Evolutionary conservation across 2,113 vertebrate genomes (phyloP).

Genomic region (Aspidoscelis tigris): DNA sequence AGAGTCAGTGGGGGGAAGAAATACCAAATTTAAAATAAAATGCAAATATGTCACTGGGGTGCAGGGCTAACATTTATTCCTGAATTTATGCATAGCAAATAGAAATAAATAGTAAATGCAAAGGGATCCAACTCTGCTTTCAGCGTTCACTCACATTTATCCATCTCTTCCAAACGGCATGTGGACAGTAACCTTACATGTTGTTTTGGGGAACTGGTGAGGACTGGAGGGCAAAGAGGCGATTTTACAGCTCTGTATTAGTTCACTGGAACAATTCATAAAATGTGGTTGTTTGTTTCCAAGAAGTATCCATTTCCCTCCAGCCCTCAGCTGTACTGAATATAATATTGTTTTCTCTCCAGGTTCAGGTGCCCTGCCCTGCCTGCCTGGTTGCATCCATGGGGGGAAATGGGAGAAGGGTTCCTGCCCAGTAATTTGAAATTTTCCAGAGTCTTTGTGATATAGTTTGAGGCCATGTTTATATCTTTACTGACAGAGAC

Average conservation of each 20-base stretch:
- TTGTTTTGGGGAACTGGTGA: conserved; percentile 32
- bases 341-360: too few relatives aligned
- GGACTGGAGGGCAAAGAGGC: neutral
- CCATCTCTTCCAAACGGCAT: conserved; percentile 66
- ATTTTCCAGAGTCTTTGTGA: too few relatives aligned
- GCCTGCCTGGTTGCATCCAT: too few relatives aligned
- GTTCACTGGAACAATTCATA: neutral
- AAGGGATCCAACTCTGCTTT: conserved; percentile 73
- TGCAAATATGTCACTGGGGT: conserved; percentile 76
- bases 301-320: neutral
- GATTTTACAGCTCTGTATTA: neutral
- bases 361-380: too few relatives aligned
- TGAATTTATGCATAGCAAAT: conserved; percentile 82
- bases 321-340: too few relatives aligned
- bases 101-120: conserved; percentile 78
- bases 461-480: too few relatives aligned
- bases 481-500: too few relatives aligned
- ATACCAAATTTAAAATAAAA: conserved; percentile 76
- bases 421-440: too few relatives aligned
- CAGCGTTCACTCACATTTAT: conserved; percentile 73
- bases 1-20: rapidly evolving
- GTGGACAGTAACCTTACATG: conserved; percentile 65
- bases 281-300: conserved; percentile 25
- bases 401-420: too few relatives aligned
- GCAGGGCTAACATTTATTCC: conserved; percentile 73